Evolutionary conservation across 2,797 vertebrate genomes (phyloP), one percentile per base, ranked within the genome.

Genomic region (Epinephelus malabaricus): DNA sequence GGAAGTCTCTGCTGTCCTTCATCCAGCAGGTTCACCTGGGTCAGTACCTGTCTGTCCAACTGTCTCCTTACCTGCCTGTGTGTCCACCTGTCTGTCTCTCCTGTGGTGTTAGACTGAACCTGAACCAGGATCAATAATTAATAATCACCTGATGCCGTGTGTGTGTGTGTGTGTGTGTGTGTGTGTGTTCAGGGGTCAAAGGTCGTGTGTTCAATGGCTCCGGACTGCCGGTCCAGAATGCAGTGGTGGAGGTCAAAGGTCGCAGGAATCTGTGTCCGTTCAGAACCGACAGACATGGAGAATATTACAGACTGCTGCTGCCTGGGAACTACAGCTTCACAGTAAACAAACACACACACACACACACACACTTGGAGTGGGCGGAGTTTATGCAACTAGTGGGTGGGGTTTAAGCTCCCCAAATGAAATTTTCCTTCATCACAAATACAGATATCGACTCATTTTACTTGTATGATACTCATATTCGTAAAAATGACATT

Each of bases 11-110:
- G 75, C 90, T 98, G 3, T 94, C 95, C 69, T 98, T 96, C 49
- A 96, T 99, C 55, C 96, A 95, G 79, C 97, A 98, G 94, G 95
- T 97, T 34, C 97, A 99, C 88, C 92, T 98, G 86, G 98, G 98
- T 99, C 83, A 85, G 96, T 88, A 58, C 65, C 68, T n/a, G 66
- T 71, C 63, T 49, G 54, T 51, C 58, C 14, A 47, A 14, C 90
- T 98, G 4, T 45, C 4, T 17, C 3, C 17, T 3, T 56, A 6
- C 15, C 54, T 19, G 11, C 34, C 40, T 69, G 21, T 97, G 25
- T 98, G 84, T 45, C 43, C 12, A 7, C 2, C 47, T 25, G 6
- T 54, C 15, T 25, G 4, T 40, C 13, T 18, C 51, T 50, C 3
- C 5, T 10, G 5, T 54, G 17, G 6, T 21, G 0, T 38, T 25